Evolutionary conservation across 2,888 invertebrate genomes (phyloP).

Genomic region (Thalpophila matura): DNA sequence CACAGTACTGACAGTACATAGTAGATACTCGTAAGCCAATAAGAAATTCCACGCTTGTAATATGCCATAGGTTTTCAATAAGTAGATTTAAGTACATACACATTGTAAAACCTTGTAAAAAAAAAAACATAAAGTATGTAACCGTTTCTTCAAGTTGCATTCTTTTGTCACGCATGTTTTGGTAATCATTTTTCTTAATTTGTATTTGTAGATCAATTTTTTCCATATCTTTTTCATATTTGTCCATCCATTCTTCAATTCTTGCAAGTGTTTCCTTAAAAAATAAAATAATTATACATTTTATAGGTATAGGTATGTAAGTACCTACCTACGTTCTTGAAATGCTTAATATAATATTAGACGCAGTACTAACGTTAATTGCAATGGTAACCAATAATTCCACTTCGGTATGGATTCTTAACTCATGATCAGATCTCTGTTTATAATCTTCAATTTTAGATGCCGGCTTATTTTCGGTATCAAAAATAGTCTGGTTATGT

Average conservation of each 20-base stretch:
- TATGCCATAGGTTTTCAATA: too few species aligned
- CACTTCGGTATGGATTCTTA: slow-evolving; percentile 81
- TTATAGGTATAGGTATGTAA: too few species aligned
- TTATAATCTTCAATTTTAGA: slow-evolving; percentile 73
- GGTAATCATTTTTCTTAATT: slow-evolving; percentile 77
- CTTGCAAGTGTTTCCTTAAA: slow-evolving; percentile 79
- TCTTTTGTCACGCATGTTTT: slow-evolving; percentile 70
- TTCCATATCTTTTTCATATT: slow-evolving; percentile 83
- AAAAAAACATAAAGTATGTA: neutral
- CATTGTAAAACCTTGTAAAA: neutral
- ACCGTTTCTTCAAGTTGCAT: slow-evolving; percentile 72
- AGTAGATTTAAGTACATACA: too few species aligned
- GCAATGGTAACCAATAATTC: slow-evolving; percentile 75
- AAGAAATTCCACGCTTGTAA: too few species aligned
- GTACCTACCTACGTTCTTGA: too few species aligned
- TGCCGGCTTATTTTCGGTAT: slow-evolving; percentile 66
- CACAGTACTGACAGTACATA: too few species aligned
- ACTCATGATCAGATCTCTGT: slow-evolving; percentile 74
- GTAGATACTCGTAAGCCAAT: too few species aligned
- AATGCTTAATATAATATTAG: neutral
- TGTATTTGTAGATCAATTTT: slow-evolving; percentile 80
- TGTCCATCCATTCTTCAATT: slow-evolving; percentile 82
- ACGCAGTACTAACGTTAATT: slow-evolving; percentile 74
- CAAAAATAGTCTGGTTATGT: slow-evolving; percentile 67
- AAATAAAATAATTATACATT: neutral